Percentiles rank a stretch among this genome's conserved stretches.
Conservation (phyloP, 2,113 vertebrate species). For the Upupa epops region DNA sequence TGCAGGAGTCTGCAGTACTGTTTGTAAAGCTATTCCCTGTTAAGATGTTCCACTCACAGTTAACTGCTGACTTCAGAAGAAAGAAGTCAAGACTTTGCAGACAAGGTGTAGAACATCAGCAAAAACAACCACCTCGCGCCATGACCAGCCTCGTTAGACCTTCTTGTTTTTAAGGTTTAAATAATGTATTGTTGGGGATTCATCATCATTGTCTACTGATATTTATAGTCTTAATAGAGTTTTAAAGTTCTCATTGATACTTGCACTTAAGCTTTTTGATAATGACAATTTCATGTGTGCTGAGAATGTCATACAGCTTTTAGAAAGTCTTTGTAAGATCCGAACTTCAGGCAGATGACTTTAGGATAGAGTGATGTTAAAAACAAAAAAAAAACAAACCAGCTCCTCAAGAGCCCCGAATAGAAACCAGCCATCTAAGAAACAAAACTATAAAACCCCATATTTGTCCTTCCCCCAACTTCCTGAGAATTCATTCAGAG, state of each 20-base stretch:
- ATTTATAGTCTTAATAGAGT: not conserved
- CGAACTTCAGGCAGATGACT: not conserved
- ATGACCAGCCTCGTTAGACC: not conserved
- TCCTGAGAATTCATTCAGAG: too few relatives aligned
- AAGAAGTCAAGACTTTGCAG: not conserved
- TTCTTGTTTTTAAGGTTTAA: not conserved
- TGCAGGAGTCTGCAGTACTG: not conserved
- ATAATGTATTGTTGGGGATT: not conserved
- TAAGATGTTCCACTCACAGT: not conserved
- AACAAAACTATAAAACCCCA: not conserved
- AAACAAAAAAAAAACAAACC: not conserved
- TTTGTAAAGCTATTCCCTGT: not conserved
- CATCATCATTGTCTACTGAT: not conserved
- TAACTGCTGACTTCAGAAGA: not conserved
- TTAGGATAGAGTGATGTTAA: not conserved
- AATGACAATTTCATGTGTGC: not conserved
- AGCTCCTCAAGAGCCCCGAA: not conserved
- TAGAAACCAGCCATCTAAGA: not conserved
- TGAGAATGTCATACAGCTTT: not conserved
- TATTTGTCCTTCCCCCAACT: rapidly evolving
- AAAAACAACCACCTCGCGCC: not conserved
- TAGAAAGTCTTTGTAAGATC: not conserved
- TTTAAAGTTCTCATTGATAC: not conserved
- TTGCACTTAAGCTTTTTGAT: not conserved
- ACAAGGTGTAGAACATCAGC: not conserved